phyloP scores from a whole-genome alignment of 1,140 invertebrate species.

The Eueides isabella region DNA sequence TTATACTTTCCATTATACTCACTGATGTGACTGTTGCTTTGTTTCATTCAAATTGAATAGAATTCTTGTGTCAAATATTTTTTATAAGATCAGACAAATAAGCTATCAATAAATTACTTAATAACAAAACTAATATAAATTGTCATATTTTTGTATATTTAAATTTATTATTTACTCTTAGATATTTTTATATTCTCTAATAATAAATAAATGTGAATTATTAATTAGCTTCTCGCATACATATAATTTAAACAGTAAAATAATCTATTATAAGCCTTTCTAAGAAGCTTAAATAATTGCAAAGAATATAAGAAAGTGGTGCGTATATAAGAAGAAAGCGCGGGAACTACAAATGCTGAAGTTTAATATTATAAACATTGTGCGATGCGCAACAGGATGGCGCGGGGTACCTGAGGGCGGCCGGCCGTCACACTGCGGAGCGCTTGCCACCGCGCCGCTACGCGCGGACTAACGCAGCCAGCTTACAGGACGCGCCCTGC shows the following conservation, averaged over 20 bases:
- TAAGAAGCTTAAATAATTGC: conserved; percentile 2
- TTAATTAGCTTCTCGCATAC: background rate
- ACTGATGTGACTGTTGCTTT: background rate
- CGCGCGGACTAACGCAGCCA: conserved; percentile 67
- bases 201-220: background rate
- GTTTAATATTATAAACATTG: conserved; percentile 68
- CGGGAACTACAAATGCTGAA: conserved; percentile 48
- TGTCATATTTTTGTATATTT: background rate
- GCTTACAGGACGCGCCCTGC: conserved; percentile 51
- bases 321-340: conserved; percentile 37
- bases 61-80: background rate
- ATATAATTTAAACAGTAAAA: background rate
- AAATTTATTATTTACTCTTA: background rate
- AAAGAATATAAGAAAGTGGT: conserved; percentile 21
- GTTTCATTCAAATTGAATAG: background rate
- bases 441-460: conserved; percentile 63
- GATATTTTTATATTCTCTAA: background rate
- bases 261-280: background rate
- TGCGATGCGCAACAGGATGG: conserved; percentile 77
- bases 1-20: background rate
- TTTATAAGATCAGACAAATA: background rate
- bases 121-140: background rate
- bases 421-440: conserved; percentile 57
- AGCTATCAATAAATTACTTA: background rate
- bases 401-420: conserved; percentile 68